Percentiles rank a stretch among this genome's conserved stretches.
Evolutionary conservation across 2,888 invertebrate genomes (phyloP).

Genomic region (Stenodema calcarata): DNA sequence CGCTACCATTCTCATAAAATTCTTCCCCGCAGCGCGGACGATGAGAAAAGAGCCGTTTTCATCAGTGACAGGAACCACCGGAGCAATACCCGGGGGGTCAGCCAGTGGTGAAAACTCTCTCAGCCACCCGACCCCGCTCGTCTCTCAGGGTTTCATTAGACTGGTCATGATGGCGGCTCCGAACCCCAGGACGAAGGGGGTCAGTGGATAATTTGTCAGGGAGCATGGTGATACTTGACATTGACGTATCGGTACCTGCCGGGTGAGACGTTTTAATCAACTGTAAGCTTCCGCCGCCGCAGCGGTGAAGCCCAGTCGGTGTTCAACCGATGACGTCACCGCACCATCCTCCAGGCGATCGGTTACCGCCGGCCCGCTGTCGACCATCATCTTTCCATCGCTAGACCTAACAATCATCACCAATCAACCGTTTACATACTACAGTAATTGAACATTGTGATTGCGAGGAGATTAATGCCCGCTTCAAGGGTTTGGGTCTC

Average conservation of each 20-base stretch:
- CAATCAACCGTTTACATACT: background rate
- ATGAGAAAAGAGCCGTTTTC: background rate
- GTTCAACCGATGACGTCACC: background rate
- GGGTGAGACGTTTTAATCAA: constrained; percentile 50
- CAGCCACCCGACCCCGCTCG: background rate
- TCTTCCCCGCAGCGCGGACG: background rate
- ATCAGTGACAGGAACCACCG: background rate
- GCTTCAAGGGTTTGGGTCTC: too few species aligned
- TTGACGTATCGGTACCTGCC: constrained; percentile 46
- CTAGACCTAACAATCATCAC: background rate
- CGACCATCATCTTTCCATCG: background rate
- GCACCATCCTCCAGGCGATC: background rate
- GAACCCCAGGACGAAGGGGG: background rate
- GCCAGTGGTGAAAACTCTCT: background rate
- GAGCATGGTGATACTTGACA: constrained; percentile 43
- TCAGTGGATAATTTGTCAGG: constrained; percentile 45
- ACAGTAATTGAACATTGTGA: too few species aligned
- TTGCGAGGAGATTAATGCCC: too few species aligned
- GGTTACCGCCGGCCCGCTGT: background rate
- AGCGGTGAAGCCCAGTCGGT: background rate
- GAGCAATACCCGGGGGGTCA: background rate
- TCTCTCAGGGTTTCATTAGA: constrained; percentile 5
- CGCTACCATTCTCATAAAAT: too few species aligned
- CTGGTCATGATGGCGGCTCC: background rate
- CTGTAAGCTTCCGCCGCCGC: background rate